Percentiles rank a stretch among this genome's conserved stretches.
phyloP scores from a whole-genome alignment of 2,888 invertebrate genomes.

The Ochropleura leucogaster region DNA sequence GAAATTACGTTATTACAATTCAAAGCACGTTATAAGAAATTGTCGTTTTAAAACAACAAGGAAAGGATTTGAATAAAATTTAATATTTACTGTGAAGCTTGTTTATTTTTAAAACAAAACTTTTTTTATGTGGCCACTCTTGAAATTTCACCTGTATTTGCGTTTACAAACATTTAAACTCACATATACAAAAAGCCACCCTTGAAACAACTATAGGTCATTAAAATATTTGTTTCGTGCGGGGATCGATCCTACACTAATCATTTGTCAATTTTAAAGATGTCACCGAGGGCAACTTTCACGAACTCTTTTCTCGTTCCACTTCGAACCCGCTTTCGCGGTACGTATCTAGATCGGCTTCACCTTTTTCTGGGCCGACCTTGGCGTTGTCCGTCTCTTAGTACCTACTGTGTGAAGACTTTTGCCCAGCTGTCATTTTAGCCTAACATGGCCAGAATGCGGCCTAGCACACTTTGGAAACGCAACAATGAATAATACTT shows the following conservation, averaged over 20 bases:
- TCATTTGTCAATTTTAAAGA: conserved; percentile 39
- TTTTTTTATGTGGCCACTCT: too few species aligned
- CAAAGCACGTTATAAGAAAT: conserved; percentile 24
- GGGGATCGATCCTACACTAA: conserved; percentile 14
- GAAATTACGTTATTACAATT: conserved; percentile 33
- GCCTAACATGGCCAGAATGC: background rate
- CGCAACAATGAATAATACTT: background rate
- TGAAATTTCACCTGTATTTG: too few species aligned
- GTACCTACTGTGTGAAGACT: background rate
- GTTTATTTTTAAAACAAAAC: conserved; percentile 30
- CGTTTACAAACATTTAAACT: too few species aligned
- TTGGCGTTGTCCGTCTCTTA: background rate
- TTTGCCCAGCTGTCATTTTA: background rate
- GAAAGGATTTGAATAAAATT: conserved; percentile 35
- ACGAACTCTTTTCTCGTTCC: background rate
- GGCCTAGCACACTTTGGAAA: too few species aligned
- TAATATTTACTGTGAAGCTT: conserved; percentile 26
- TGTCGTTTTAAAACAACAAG: background rate
- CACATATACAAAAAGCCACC: too few species aligned
- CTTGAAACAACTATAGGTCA: too few species aligned
- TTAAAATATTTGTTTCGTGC: too few species aligned
- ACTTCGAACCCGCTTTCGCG: background rate
- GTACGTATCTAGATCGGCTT: background rate
- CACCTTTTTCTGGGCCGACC: background rate
- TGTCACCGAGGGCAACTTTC: background rate